Evolutionary conservation across 2,797 vertebrate species (phyloP).

Genomic region (Psittacula derbiana): DNA sequence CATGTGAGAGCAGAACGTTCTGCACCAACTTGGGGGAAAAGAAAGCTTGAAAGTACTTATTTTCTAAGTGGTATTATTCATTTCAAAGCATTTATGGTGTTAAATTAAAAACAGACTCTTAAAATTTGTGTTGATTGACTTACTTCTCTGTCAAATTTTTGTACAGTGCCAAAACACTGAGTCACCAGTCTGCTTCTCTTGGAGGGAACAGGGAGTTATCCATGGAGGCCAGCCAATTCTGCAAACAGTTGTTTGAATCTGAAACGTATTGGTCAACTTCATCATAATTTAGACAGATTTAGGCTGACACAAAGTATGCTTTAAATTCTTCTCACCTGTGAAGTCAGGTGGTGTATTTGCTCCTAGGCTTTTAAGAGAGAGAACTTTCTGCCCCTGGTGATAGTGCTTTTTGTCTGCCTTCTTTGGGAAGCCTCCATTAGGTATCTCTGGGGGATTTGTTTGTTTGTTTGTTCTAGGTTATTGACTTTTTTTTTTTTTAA

Average conservation of each 20-base stretch:
- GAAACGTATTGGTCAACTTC: background rate
- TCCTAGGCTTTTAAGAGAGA: background rate
- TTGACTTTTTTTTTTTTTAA: background rate
- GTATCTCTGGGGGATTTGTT: background rate
- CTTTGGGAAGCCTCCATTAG: background rate
- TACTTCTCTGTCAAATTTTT: background rate
- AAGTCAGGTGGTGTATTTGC: background rate
- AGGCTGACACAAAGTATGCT: background rate
- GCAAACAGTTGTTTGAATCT: background rate
- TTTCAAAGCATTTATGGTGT: background rate
- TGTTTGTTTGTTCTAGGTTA: background rate
- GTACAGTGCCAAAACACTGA: background rate
- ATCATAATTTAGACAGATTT: background rate
- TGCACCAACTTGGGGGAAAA: background rate
- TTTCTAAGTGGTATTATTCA: background rate
- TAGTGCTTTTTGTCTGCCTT: background rate
- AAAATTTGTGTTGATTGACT: conserved; percentile 21
- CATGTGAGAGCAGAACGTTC: background rate
- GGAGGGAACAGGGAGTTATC: background rate
- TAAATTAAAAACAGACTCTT: conserved; percentile 5
- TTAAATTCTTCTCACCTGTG: background rate
- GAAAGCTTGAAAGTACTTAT: background rate
- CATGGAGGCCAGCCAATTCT: background rate
- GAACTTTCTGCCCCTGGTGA: background rate
- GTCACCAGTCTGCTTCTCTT: conserved; percentile 11